Conservation (phyloP, 2,888 invertebrate species). For the Melangyna quadrimaculata region DNA sequence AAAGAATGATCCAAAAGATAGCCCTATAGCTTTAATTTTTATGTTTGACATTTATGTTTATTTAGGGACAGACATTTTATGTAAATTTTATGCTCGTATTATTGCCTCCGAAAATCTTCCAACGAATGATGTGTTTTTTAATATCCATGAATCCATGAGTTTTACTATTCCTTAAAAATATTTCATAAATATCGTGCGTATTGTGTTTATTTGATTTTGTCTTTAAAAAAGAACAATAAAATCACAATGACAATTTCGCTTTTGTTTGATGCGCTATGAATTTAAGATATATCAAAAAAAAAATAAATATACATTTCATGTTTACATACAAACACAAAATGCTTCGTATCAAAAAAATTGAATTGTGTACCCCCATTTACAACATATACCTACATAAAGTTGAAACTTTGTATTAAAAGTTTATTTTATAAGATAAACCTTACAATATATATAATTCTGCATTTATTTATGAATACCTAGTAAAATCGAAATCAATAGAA, state of each 20-base stretch:
- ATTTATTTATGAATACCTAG: too few relatives aligned
- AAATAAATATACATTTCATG: neutral
- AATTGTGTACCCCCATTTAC: too few relatives aligned
- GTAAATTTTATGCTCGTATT: slow-evolving; percentile 65
- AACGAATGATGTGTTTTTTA: slow-evolving; percentile 9
- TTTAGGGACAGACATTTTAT: slow-evolving; percentile 41
- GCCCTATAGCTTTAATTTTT: neutral
- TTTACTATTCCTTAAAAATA: neutral
- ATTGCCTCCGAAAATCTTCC: slow-evolving; percentile 36
- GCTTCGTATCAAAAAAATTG: too few relatives aligned
- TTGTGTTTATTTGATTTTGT: neutral
- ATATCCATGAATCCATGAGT: neutral
- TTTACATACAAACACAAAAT: neutral
- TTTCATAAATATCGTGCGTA: neutral
- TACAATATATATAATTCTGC: too few relatives aligned
- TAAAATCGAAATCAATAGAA: too few relatives aligned
- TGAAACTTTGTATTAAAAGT: too few relatives aligned
- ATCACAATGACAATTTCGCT: neutral
- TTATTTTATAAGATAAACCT: too few relatives aligned
- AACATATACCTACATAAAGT: too few relatives aligned
- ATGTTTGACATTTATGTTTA: slow-evolving; percentile 1
- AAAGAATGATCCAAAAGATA: slow-evolving; percentile 32
- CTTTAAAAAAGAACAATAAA: neutral
- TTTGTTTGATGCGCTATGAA: neutral
- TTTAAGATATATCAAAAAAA: neutral